These are phyloP conservation scores for Strix uralensis DNA, from an alignment of 2,113 vertebrate genomes.

Conservation along the genomic window DNA sequence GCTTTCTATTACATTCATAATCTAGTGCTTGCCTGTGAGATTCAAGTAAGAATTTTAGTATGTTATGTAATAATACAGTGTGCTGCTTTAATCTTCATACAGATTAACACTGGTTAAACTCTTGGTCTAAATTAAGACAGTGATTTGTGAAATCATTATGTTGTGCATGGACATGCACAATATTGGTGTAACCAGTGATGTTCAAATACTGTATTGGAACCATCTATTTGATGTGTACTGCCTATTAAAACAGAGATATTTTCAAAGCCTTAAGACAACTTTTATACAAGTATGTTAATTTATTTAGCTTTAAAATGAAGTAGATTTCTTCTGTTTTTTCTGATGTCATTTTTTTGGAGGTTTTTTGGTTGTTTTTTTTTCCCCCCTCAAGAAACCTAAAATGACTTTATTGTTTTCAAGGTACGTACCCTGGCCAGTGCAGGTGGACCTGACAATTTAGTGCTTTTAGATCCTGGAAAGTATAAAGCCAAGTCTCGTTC, in stretches of 20 bases:
- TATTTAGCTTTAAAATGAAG: neutral
- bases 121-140: neutral
- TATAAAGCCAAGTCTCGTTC: slow-evolving; percentile 88
- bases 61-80: neutral
- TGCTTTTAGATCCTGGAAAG: slow-evolving; percentile 91
- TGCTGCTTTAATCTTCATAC: neutral
- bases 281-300: neutral
- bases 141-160: neutral
- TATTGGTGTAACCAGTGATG: neutral
- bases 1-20: slow-evolving; percentile 97
- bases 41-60: slow-evolving; percentile 85
- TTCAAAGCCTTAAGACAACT: neutral
- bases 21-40: slow-evolving; percentile 94
- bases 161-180: neutral
- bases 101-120: neutral
- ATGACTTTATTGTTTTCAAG: slow-evolving; percentile 63
- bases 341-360: neutral
- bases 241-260: neutral
- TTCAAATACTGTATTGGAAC: neutral
- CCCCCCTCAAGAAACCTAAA: neutral
- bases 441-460: slow-evolving; percentile 95
- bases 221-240: neutral
- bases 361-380: neutral
- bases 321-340: neutral
- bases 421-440: slow-evolving; percentile 95